Evolutionary conservation across 2,888 invertebrate species (phyloP).

Genomic region (Leucophora obtusa): DNA sequence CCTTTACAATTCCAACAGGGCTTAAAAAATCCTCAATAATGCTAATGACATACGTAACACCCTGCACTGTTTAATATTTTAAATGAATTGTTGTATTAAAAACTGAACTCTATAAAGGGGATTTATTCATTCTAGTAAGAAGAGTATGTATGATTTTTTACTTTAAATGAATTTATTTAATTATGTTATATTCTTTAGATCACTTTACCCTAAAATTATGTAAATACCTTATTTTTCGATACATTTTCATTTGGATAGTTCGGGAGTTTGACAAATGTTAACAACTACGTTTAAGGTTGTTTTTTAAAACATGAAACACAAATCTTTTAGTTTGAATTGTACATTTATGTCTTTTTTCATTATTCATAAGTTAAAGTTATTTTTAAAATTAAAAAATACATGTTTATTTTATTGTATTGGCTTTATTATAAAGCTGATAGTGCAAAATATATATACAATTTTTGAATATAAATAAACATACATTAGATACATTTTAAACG

Average conservation of each 20-base stretch:
- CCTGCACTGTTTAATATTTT: neutral
- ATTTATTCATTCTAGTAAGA: no score
- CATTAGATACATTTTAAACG: constrained; percentile 14
- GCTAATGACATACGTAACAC: neutral
- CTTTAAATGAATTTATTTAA: neutral
- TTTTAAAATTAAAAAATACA: constrained; percentile 18
- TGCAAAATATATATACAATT: neutral
- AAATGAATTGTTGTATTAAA: neutral
- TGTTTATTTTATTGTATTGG: constrained; percentile 21
- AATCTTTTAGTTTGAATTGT: neutral
- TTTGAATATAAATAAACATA: constrained; percentile 29
- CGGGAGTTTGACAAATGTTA: neutral
- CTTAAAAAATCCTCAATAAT: constrained; percentile 65
- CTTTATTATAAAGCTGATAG: neutral
- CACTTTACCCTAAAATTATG: constrained; percentile 1
- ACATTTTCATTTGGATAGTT: neutral
- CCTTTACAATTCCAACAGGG: constrained; percentile 81
- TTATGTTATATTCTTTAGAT: neutral
- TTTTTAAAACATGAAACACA: constrained; percentile 3
- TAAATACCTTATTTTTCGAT: constrained; percentile 20
- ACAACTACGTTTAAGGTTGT: constrained; percentile 23
- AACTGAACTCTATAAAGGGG: no score
- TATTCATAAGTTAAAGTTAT: constrained; percentile 42
- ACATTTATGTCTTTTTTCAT: constrained; percentile 15
- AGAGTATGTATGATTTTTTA: neutral